Evolutionary conservation across 2,113 vertebrate genomes (phyloP).

Genomic region (Morone chrysops): DNA sequence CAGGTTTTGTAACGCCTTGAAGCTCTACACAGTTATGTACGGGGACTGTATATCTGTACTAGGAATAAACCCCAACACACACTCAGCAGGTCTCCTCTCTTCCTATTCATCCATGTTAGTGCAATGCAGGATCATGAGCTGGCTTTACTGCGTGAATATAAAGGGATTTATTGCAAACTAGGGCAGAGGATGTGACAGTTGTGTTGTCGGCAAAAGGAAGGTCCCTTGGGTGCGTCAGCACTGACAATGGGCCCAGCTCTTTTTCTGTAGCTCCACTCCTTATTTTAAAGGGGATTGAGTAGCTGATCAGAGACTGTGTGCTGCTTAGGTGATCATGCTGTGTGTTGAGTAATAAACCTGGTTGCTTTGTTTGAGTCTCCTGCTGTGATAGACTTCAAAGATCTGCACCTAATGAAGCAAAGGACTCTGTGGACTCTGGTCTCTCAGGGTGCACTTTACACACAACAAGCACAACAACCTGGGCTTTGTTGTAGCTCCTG

Average conservation of each 20-base stretch:
- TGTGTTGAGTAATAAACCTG: slow-evolving; percentile 55
- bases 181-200: slow-evolving; percentile 49
- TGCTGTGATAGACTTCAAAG: slow-evolving; percentile 60
- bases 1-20: neutral
- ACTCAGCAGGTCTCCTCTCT: neutral
- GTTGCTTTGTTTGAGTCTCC: slow-evolving; percentile 45
- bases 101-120: neutral
- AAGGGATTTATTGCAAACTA: slow-evolving; percentile 50
- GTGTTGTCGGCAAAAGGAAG: slow-evolving; percentile 35
- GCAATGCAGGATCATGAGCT: neutral
- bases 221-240: slow-evolving; percentile 34
- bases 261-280: slow-evolving; percentile 1
- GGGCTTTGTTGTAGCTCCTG: slow-evolving; percentile 1
- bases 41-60: neutral
- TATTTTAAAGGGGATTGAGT: slow-evolving; percentile 10
- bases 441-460: slow-evolving; percentile 29
- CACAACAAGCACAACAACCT: slow-evolving; percentile 34
- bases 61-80: neutral
- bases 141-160: slow-evolving; percentile 20
- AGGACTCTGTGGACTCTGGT: slow-evolving; percentile 28
- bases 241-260: slow-evolving; percentile 23
- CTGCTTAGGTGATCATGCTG: slow-evolving; percentile 27
- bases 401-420: slow-evolving; percentile 63
- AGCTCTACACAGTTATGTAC: neutral
- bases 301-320: slow-evolving; percentile 46